Percentiles rank a stretch among this genome's conserved stretches.
Evolutionary conservation across 2,888 invertebrate species (phyloP).

Genomic region (Tachina grossa): DNA sequence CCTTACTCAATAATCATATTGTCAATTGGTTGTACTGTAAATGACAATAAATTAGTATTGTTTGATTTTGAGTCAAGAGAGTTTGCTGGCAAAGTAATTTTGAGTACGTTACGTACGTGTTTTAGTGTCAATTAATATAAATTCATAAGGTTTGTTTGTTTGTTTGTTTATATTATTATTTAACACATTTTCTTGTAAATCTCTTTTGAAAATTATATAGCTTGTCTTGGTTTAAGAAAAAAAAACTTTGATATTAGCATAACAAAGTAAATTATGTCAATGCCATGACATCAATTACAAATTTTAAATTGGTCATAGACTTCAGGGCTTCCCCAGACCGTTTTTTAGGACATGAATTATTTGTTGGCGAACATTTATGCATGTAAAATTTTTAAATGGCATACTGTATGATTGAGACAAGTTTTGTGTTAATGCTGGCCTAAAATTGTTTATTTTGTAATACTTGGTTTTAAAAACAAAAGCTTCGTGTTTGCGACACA

Average conservation of each 20-base stretch:
- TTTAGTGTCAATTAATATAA: conserved; percentile 16
- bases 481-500: neutral
- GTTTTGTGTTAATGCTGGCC: neutral
- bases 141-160: conserved; percentile 50
- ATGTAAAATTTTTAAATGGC: neutral
- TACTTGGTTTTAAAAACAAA: neutral
- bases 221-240: conserved; percentile 18
- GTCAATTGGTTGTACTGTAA: conserved; percentile 23
- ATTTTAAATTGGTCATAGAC: conserved; percentile 56
- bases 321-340: conserved; percentile 64
- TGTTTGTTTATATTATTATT: conserved; percentile 60
- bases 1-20: conserved; percentile 60
- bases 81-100: conserved; percentile 17
- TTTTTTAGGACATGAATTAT: conserved; percentile 39
- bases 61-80: conserved; percentile 25
- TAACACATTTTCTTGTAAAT: conserved; percentile 56
- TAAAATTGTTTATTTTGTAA: conserved; percentile 17
- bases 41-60: conserved; percentile 44
- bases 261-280: conserved; percentile 77
- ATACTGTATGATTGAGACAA: neutral
- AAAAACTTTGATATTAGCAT: conserved; percentile 47
- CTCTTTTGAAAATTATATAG: neutral
- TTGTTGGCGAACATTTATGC: neutral
- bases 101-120: conserved; percentile 55
- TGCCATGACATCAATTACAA: conserved; percentile 79